Percentiles rank a stretch among this genome's conserved stretches.
phyloP scores from a whole-genome alignment of 2,888 invertebrate genomes.

The Ornithoptera priamus region DNA sequence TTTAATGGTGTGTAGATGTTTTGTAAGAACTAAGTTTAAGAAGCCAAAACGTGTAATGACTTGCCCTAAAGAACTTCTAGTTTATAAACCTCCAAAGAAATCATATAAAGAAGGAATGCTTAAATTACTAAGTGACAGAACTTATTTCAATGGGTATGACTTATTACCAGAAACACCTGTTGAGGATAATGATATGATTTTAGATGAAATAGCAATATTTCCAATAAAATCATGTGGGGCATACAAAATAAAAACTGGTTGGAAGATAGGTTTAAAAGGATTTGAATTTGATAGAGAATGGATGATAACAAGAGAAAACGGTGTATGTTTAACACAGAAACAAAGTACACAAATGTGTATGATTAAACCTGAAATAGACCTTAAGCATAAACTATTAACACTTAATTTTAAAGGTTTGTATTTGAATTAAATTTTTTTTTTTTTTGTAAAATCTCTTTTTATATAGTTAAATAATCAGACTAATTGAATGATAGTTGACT shows the following conservation, averaged over 20 bases:
- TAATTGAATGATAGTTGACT: too few relatives aligned
- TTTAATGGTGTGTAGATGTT: conserved; percentile 87
- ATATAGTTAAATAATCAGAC: background rate
- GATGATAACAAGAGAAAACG: conserved; percentile 93
- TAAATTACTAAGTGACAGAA: conserved; percentile 40
- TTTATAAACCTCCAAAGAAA: conserved; percentile 29
- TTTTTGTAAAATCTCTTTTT: background rate
- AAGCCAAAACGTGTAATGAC: conserved; percentile 54
- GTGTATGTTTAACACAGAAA: conserved; percentile 94
- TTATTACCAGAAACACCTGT: conserved; percentile 32
- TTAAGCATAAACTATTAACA: conserved; percentile 74
- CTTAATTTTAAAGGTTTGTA: conserved; percentile 82
- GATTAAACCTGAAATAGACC: conserved; percentile 85
- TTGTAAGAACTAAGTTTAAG: conserved; percentile 71
- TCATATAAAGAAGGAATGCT: conserved; percentile 38
- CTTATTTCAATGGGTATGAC: conserved; percentile 25
- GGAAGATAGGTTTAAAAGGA: conserved; percentile 88
- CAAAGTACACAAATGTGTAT: conserved; percentile 88
- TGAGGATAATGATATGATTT: conserved; percentile 40
- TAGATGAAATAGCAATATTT: conserved; percentile 81
- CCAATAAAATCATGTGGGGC: conserved; percentile 96
- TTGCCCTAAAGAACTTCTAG: conserved; percentile 32
- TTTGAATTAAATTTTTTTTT: background rate
- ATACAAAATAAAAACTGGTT: conserved; percentile 82
- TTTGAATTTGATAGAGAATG: conserved; percentile 94